phyloP scores from a whole-genome alignment of 2,797 vertebrate species.

The Clarias pachynema region DNA sequence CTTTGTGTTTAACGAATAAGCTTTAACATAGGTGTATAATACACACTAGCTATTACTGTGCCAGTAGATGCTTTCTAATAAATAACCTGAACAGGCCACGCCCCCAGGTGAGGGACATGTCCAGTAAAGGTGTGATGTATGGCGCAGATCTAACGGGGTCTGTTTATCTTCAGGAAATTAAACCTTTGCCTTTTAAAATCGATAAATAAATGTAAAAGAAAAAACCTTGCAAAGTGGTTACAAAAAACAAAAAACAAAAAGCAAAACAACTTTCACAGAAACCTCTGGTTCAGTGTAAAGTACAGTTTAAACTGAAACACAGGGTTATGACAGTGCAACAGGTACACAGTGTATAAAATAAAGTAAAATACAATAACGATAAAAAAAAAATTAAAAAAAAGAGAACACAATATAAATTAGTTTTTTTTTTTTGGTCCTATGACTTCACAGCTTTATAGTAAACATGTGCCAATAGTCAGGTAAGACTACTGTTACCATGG shows the following conservation, averaged over 20 bases:
- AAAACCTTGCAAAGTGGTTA: background rate
- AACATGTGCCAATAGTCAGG: background rate
- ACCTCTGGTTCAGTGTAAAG: background rate
- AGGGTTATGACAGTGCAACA: background rate
- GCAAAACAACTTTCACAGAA: background rate
- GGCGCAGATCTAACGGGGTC: background rate
- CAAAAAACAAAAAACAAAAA: background rate
- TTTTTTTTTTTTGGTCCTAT: background rate
- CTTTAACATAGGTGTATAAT: background rate
- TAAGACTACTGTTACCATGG: background rate
- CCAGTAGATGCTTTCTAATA: background rate
- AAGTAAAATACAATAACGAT: background rate
- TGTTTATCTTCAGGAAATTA: background rate
- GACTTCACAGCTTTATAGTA: conserved; percentile 14
- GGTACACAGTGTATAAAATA: background rate
- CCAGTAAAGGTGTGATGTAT: background rate
- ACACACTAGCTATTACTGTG: background rate
- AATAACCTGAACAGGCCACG: background rate
- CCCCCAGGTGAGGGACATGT: background rate
- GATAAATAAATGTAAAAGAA: no score
- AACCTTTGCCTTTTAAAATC: background rate
- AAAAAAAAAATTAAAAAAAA: no score
- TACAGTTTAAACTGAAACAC: background rate
- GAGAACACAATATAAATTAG: background rate
- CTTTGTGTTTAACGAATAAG: background rate